phyloP scores from a whole-genome alignment of 2,888 invertebrate species.

The Apodemia duryi region DNA sequence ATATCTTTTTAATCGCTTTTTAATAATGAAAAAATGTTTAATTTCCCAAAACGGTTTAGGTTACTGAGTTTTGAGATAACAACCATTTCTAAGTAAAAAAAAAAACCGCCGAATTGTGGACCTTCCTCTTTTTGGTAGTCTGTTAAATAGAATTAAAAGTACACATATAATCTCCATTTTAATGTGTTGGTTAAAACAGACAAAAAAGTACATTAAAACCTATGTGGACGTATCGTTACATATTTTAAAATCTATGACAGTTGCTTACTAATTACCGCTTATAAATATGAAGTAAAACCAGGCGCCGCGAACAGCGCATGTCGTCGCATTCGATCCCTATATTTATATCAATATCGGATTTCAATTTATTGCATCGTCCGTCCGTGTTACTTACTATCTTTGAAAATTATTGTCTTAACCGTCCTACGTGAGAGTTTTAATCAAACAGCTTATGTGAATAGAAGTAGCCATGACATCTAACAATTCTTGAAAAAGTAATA shows the following conservation, averaged over 20 bases:
- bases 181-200: too few relatives aligned
- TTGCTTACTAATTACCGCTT: slow-evolving; percentile 3
- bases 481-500: neutral
- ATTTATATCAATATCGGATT: slow-evolving; percentile 70
- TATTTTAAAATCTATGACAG: slow-evolving; percentile 2
- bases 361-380: slow-evolving; percentile 52
- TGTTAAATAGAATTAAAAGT: too few relatives aligned
- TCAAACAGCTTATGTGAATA: neutral
- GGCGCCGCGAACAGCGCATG: slow-evolving; percentile 36
- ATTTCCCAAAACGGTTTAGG: too few relatives aligned
- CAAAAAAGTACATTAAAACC: too few relatives aligned
- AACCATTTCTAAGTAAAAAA: too few relatives aligned
- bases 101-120: too few relatives aligned
- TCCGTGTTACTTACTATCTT: slow-evolving; percentile 32
- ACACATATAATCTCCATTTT: too few relatives aligned
- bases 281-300: slow-evolving; percentile 14
- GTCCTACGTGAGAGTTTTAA: slow-evolving; percentile 13
- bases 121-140: too few relatives aligned
- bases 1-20: too few relatives aligned
- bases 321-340: slow-evolving; percentile 59
- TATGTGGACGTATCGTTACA: too few relatives aligned
- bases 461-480: neutral
- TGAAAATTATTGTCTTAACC: slow-evolving; percentile 36
- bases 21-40: too few relatives aligned
- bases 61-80: too few relatives aligned